Conservation (phyloP, 1,140 invertebrate species). For the Zophobas morio region DNA sequence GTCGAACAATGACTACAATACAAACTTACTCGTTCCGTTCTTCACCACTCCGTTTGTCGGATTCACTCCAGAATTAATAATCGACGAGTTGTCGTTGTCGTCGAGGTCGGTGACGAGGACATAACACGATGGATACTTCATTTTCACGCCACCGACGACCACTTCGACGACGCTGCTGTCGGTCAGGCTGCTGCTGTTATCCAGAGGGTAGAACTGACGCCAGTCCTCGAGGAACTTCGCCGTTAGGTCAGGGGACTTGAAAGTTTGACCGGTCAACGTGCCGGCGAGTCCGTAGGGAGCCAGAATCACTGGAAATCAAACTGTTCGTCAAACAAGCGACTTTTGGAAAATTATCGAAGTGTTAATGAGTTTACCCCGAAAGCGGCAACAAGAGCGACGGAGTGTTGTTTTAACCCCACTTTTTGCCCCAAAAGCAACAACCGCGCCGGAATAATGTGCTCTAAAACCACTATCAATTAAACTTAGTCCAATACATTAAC, state of each 20-base stretch:
- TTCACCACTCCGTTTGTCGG: constrained; percentile 32
- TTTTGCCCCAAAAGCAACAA: no score
- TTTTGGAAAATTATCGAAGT: background rate
- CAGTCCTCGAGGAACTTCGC: constrained; percentile 92
- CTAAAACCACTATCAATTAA: no score
- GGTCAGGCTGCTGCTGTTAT: constrained; percentile 70
- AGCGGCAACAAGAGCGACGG: background rate
- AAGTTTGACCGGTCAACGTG: constrained; percentile 89
- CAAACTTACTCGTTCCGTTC: constrained; percentile 38
- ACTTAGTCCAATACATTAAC: no score
- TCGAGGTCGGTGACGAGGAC: constrained; percentile 93
- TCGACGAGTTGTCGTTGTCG: constrained; percentile 67
- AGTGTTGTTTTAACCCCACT: background rate
- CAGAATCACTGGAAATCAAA: constrained; percentile 83
- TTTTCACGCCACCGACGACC: constrained; percentile 87
- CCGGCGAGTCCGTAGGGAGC: constrained; percentile 95
- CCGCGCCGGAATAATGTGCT: no score
- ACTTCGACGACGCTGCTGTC: constrained; percentile 71
- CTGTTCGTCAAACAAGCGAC: constrained; percentile 2
- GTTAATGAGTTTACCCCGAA: background rate
- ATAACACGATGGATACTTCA: constrained; percentile 95
- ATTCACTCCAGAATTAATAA: constrained; percentile 35
- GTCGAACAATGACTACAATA: background rate
- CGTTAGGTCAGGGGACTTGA: constrained; percentile 81
- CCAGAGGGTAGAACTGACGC: constrained; percentile 93